Percentiles rank a stretch among this genome's conserved stretches.
These are phyloP conservation scores for Gila robusta DNA, from an alignment of 2,797 vertebrate genomes.

Conservation along the genomic window DNA sequence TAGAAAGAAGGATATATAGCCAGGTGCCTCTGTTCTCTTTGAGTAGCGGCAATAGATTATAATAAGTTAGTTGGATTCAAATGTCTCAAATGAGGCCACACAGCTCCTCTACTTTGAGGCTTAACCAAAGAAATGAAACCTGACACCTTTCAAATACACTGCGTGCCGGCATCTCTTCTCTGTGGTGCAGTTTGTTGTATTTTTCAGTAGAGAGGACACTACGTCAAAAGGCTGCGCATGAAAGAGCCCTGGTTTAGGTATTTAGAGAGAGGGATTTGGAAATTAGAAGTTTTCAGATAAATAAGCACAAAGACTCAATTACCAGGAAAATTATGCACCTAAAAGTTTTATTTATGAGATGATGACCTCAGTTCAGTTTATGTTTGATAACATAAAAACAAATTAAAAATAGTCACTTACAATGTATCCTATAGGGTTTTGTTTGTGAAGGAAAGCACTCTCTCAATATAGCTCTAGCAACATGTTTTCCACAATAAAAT, in stretches of 20 bases:
- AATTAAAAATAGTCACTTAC: background rate
- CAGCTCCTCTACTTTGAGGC: slow-evolving; percentile 68
- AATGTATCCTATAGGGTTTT: background rate
- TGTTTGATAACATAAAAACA: background rate
- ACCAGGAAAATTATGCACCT: slow-evolving; percentile 22
- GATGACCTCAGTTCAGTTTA: background rate
- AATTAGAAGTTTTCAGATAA: slow-evolving; percentile 36
- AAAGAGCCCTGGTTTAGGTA: slow-evolving; percentile 13
- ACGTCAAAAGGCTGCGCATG: slow-evolving; percentile 33
- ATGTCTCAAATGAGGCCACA: slow-evolving; percentile 70
- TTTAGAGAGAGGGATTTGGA: slow-evolving; percentile 43
- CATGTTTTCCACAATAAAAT: background rate
- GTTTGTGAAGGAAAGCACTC: background rate
- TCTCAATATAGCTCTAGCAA: background rate
- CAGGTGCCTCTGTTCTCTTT: slow-evolving; percentile 53
- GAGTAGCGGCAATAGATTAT: slow-evolving; percentile 71
- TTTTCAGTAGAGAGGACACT: slow-evolving; percentile 31
- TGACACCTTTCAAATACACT: slow-evolving; percentile 57
- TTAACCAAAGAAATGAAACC: slow-evolving; percentile 64
- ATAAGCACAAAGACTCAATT: slow-evolving; percentile 23
- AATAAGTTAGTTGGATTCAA: slow-evolving; percentile 73
- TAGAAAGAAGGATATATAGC: slow-evolving; percentile 40
- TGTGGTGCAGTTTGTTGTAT: slow-evolving; percentile 57
- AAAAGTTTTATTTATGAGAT: background rate
- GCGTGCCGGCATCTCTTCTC: slow-evolving; percentile 32